Base-by-base conservation (phyloP, 2,113 vertebrate species). In the Mesembrinibis cayennensis region DNA sequence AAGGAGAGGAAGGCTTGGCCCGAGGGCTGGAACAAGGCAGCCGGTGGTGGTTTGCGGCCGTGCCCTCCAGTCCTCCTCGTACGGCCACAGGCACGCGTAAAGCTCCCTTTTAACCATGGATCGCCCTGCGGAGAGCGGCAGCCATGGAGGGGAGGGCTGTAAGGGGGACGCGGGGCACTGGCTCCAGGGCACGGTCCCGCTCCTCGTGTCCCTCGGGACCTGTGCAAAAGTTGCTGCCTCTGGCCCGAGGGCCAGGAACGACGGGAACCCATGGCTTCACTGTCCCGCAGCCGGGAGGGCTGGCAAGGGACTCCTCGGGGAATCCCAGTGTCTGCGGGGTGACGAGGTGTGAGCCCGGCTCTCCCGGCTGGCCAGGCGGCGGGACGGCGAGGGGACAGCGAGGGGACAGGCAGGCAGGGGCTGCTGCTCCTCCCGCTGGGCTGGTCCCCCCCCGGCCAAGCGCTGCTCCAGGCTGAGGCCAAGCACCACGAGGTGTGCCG, bases 181-280 rank as follows among this genome's bases (percentile, higher is more conserved):
- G 19, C 21, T 15, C 30, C 0, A 1, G 70, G 56, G 6, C 40
- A 21, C 1, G 6, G 45, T 10, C 20, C 38, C 3, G 1, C 62
- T 73, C 77, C 65, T 59, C 2, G 0, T 17, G 21, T 21, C 65
- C 29, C 61, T 16, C 0, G 0, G 66, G 14, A 55, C 11, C 7
- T 2, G 15, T 5, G 29, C 4, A 5, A 16, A 38, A 16, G 55
- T 10, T 3, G 1, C 47, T 18, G 66, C 45, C 1, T 0, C 27
- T 3, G 10, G 25, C 34, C 65, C 0, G 0, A 49, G 66, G 65
- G 36, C 11, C 0, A 9, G 34, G 36, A 52, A 49, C 20, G 53
- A 49, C 0, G 13, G 71, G 11, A 34, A 73, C 7, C 16, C 50
- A 1, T 0, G 16, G 55, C 14, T 56, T 25, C 5, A 3, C 26